Conservation (phyloP, 2,113 vertebrate genomes). For the Oxyruncus cristatus region DNA sequence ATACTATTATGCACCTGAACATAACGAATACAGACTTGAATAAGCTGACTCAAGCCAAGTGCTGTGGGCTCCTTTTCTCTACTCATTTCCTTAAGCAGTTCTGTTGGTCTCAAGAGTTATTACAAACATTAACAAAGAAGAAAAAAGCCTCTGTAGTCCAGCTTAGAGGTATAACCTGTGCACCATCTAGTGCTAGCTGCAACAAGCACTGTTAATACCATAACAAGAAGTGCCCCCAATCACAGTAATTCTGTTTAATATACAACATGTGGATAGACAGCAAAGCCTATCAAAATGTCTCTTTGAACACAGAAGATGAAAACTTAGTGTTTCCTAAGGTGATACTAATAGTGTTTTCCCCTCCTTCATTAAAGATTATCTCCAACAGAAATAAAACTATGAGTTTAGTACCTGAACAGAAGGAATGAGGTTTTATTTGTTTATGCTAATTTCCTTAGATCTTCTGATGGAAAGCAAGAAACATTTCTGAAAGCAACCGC, state of each 20-base stretch:
- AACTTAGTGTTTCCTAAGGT: neutral
- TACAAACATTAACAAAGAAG: neutral
- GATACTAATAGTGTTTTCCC: neutral
- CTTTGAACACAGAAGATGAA: conserved; percentile 1
- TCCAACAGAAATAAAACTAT: neutral
- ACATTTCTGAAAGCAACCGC: neutral
- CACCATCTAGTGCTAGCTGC: neutral
- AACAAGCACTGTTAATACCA: neutral
- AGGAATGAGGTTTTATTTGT: neutral
- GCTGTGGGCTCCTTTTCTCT: neutral
- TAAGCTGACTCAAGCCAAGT: neutral
- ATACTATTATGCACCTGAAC: neutral
- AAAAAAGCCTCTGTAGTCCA: neutral
- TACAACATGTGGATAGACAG: neutral
- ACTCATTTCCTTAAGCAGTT: neutral
- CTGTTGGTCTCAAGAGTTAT: neutral
- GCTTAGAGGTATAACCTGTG: neutral
- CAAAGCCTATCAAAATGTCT: neutral
- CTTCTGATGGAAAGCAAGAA: neutral
- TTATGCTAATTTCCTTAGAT: neutral
- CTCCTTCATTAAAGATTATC: neutral
- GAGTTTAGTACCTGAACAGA: neutral
- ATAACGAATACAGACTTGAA: neutral
- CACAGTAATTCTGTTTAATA: neutral
- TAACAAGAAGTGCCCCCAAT: neutral